phyloP scores from a whole-genome alignment of 2,113 vertebrate genomes.

The Oreochromis tanganicae region DNA sequence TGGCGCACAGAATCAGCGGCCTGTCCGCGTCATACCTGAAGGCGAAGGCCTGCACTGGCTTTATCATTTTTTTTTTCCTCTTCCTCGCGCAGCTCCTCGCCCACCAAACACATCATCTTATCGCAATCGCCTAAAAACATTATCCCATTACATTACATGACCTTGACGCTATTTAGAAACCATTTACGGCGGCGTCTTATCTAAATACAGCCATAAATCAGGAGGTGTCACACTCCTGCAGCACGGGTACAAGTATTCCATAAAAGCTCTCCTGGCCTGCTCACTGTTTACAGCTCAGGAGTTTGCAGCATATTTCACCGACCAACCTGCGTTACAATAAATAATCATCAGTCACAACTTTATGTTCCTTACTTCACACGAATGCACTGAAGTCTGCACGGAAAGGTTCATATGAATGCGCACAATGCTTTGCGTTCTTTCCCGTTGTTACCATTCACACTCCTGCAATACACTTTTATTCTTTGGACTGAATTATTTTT shows the following conservation, averaged over 20 bases:
- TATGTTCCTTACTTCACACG: not conserved
- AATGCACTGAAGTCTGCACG: not conserved
- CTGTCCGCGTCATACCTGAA: not conserved
- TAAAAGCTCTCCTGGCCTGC: conserved; percentile 82
- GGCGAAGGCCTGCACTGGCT: not conserved
- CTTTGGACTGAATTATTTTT: not conserved
- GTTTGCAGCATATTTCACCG: conserved; percentile 77
- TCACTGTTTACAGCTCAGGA: conserved; percentile 82
- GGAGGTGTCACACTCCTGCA: conserved; percentile 77
- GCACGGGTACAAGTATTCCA: conserved; percentile 81
- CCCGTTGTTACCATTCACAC: not conserved
- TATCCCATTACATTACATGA: conserved; percentile 77
- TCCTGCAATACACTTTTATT: not conserved
- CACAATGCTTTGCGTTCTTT: not conserved
- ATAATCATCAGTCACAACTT: conserved; percentile 38
- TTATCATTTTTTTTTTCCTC: not conserved
- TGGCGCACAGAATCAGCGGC: not conserved
- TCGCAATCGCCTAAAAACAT: conserved; percentile 68
- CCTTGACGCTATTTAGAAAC: conserved; percentile 85
- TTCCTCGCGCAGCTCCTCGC: conserved; percentile 6
- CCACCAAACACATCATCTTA: conserved; percentile 53
- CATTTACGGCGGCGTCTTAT: conserved; percentile 81
- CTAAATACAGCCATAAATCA: conserved; percentile 95
- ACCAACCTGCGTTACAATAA: conserved; percentile 71
- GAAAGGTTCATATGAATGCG: not conserved